phyloP scores from a whole-genome alignment of 2,888 invertebrate genomes.

The Leucophenga montana region DNA sequence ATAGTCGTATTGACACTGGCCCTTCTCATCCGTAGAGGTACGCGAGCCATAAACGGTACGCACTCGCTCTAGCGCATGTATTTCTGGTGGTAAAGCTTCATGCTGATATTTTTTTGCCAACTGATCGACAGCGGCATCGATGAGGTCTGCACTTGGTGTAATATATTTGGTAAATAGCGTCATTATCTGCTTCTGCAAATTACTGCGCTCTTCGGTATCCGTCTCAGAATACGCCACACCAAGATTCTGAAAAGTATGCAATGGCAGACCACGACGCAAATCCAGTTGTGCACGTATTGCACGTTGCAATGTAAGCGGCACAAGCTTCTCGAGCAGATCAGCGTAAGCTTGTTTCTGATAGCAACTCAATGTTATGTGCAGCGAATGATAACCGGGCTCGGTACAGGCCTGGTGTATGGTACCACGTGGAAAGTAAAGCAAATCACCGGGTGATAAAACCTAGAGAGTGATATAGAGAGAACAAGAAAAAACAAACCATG shows the following conservation, averaged over 20 bases:
- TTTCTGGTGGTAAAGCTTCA: slow-evolving; percentile 89
- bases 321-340: slow-evolving; percentile 86
- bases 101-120: slow-evolving; percentile 88
- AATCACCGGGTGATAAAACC: slow-evolving; percentile 87
- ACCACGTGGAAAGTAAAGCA: slow-evolving; percentile 94
- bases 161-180: slow-evolving; percentile 37
- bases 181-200: slow-evolving; percentile 73
- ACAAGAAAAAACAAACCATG: neutral
- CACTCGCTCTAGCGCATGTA: slow-evolving; percentile 79
- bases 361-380: slow-evolving; percentile 94
- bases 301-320: slow-evolving; percentile 83
- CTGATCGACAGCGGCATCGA: slow-evolving; percentile 88
- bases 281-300: slow-evolving; percentile 82
- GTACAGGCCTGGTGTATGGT: slow-evolving; percentile 90
- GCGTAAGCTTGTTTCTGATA: slow-evolving; percentile 93
- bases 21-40: slow-evolving; percentile 78
- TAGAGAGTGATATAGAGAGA: no score
- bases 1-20: slow-evolving; percentile 69
- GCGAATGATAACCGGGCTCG: slow-evolving; percentile 85
- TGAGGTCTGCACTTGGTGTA: slow-evolving; percentile 72
- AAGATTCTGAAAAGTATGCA: slow-evolving; percentile 83
- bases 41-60: slow-evolving; percentile 84
- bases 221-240: slow-evolving; percentile 80
- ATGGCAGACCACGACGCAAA: slow-evolving; percentile 85
- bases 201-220: slow-evolving; percentile 72